Evolutionary conservation across 2,113 vertebrate genomes (phyloP), one percentile per base, ranked within the genome.

Genomic region (Ophiodon elongatus): DNA sequence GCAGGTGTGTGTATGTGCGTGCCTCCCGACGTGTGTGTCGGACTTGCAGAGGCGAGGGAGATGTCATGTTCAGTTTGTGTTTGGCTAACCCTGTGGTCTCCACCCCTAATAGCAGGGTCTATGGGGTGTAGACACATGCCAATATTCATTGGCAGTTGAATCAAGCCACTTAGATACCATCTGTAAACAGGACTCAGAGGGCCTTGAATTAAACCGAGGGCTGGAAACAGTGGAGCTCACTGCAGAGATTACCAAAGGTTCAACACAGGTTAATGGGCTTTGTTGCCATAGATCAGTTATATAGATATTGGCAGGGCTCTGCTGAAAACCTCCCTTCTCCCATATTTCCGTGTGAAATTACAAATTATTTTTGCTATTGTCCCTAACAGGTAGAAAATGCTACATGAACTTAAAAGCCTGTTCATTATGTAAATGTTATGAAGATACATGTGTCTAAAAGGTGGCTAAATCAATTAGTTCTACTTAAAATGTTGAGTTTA

Each of bases 51-150:
- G 83, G 77, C 89, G 79, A 92, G 89, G 90, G 91, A 95, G 88
- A 96, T 92, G 95, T 93, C 94, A 96, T 95, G 95, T 95, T 94
- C 95, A 94, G 88, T 96, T 96, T 95, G 95, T 93, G 94, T 94
- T 94, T 95, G 94, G 91, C 95, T 96, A 96, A 96, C 92, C 88
- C 90, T 83, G 82, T 93, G 93, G 93, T 95, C 95, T 95, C 93
- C 93, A 92, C 82, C 92, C 91, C 89, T 94, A 93, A 93, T 94
- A 93, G 93, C 90, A 86, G 87, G 91, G 96, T 95, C 96, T 94
- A 93, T 93, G 90, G 95, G 94, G 94, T 91, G 93, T 82, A 94
- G 92, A 95, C 95, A 96, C 88, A 95, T 96, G 91, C 86, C 95
- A 91, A 92, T 91, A 96, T 94, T 96, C 95, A 95, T 92, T 92